phyloP scores from a whole-genome alignment of 2,113 vertebrate species.

The Platichthys stellatus region DNA sequence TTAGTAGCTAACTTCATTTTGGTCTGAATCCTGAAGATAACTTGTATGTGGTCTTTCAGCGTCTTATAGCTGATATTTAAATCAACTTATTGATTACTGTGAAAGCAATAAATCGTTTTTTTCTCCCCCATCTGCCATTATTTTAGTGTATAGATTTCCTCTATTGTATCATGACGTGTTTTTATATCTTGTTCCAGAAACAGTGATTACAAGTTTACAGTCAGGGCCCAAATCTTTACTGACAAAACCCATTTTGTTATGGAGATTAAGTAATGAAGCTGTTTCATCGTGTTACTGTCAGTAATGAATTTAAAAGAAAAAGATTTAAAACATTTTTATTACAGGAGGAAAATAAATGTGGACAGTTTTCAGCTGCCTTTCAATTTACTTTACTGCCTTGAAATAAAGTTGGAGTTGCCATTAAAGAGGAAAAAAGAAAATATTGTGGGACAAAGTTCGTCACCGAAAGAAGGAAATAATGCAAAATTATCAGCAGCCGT shows the following conservation, averaged over 20 bases:
- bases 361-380: constrained; percentile 11
- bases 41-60: background rate
- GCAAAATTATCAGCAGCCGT: background rate
- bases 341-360: background rate
- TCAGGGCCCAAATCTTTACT: constrained; percentile 21
- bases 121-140: background rate
- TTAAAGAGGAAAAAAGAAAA: background rate
- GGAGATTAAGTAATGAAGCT: constrained; percentile 14
- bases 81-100: too few species aligned
- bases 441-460: background rate
- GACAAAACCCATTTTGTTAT: constrained; percentile 43
- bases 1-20: too few species aligned
- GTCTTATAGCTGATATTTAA: too few species aligned
- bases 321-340: background rate
- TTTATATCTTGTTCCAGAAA: constrained; percentile 34
- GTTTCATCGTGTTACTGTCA: background rate
- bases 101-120: too few species aligned
- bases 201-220: constrained; percentile 14
- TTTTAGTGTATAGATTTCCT: background rate
- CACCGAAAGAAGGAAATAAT: background rate
- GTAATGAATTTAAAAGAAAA: constrained; percentile 7
- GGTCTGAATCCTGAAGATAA: background rate
- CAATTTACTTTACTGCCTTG: background rate
- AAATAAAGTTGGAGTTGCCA: background rate
- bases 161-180: background rate